Percentiles rank a stretch among this genome's conserved stretches.
Evolutionary conservation across 2,888 invertebrate genomes (phyloP).

Genomic region (Mantis religiosa): DNA sequence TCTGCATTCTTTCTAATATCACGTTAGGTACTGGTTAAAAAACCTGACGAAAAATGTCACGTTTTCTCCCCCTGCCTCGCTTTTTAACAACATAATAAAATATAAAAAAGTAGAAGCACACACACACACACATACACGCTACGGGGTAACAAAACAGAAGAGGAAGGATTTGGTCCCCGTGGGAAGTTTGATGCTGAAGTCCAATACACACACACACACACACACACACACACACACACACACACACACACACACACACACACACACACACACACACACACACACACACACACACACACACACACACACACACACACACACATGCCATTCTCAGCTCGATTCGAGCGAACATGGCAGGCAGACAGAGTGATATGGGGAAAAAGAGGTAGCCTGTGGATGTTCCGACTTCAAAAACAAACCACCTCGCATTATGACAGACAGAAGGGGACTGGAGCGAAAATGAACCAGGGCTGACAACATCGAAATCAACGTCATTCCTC

Average conservation of each 20-base stretch:
- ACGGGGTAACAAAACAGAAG: not conserved
- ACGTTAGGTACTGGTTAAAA: constrained; percentile 6
- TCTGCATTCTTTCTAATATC: constrained; percentile 12
- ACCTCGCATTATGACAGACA: not conserved
- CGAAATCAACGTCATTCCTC: not conserved
- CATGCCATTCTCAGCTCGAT: not conserved
- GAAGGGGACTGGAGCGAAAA: not conserved
- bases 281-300: not conserved
- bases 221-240: not conserved
- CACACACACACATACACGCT: not conserved
- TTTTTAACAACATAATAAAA: constrained; percentile 8
- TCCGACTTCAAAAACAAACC: not conserved
- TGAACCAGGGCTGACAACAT: not conserved
- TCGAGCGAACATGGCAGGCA: not conserved
- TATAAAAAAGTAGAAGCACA: not conserved
- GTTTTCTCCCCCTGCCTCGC: not conserved
- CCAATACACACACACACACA: not conserved
- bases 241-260: not conserved
- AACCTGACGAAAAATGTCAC: not conserved
- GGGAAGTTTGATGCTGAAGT: not conserved
- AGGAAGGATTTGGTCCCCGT: not conserved
- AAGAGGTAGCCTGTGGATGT: not conserved
- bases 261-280: not conserved
- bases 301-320: not conserved
- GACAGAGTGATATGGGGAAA: not conserved